Base-by-base conservation (phyloP, 2,888 invertebrate genomes). In the Pristionchus japonicus region DNA sequence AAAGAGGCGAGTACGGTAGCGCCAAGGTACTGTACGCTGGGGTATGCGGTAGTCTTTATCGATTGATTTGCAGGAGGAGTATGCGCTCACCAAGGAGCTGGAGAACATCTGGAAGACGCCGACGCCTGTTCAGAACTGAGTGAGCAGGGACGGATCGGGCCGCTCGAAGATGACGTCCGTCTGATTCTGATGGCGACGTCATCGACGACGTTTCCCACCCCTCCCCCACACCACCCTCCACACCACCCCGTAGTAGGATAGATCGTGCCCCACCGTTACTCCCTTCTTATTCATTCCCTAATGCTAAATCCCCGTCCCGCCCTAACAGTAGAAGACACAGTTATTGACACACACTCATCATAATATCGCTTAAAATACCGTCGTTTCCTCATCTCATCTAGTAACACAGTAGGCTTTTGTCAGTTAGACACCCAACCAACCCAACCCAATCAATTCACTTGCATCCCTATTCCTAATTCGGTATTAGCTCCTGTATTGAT, bases 21-120 rank as follows among this genome's bases (percentile, higher is more conserved):
- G n/a, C 27, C 15, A 34, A 34, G 67, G 34, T 67, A 67, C 67
- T 31, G 80, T 47, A 27, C 40, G 13, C 3, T 2, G 20, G 20
- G 7, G 49, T n/a, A 11, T 57, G 23, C 57, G 52, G 34, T 52
- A n/a, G 23, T 64, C 49, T 40, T 37, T 37, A 70, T 37, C 37
- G 37, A 64, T 70, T 3, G 11, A 3, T 3, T 77, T 34, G 74
- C 89, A 90, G 84, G 90, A 90, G 67, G 87, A 90, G 77, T 77
- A 88, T 40, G 64, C 49, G 20, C 88, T 91, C 34, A 64, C 89
- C 64, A 90, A 89, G 61, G 92, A 91, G 70, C 77, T 92, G 64
- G 92, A 91, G 82, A 90, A 91, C 57, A 89, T 92, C 27, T 92
- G 92, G 92, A 52, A 87, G 87, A 87, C 87, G 87, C 87, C 87